Base-by-base conservation (phyloP, 2,888 invertebrate species). In the Rotaria magnacalcarata region DNA sequence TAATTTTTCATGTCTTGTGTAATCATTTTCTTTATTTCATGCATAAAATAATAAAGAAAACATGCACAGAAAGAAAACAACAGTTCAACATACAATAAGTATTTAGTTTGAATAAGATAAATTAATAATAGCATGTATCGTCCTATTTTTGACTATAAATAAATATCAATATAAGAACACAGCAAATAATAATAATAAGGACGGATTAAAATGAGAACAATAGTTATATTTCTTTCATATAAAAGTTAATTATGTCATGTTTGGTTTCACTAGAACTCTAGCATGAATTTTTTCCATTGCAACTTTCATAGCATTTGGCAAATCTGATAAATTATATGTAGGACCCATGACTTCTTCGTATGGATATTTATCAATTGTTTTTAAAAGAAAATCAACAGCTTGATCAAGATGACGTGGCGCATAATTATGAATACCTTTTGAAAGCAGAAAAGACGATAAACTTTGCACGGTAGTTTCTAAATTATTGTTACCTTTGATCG, bases 361-460 rank as follows among this genome's bases (percentile, higher is more conserved):
- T 16, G 67, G 67, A 67, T 67, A 67, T 67, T 67, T 67, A 16
- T 67, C 14, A 34, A 67, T 67, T 27, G 67, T 67, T 67, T 67
- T 67, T 6, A 34, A 34, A 34, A 67, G 67, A 67, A 67, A 67
- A 34, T 67, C 34, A 67, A 67, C 87, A 24, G 87, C 87, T 84
- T 87, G 84, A 84, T 87, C 84, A 58, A 88, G 85, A 86, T 88
- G 86, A 19, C 80, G 24, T 43, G 86, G 85, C 24, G 58, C 60
- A 75, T 88, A 88, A 60, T 88, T 88, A 85, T 88, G 88, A 41
- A 88, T 54, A n/a, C 88, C 88, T 80, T 67, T 3, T 27, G 14
- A 67, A 27, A 34, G 52, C 8, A 52, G 16, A 67, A 34, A 67
- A 67, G 34, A 67, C 27, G 34, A 21, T 34, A 34, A 34, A 67